Base-by-base conservation (phyloP, 2,797 vertebrate species). In the Gorsachius magnificus region DNA sequence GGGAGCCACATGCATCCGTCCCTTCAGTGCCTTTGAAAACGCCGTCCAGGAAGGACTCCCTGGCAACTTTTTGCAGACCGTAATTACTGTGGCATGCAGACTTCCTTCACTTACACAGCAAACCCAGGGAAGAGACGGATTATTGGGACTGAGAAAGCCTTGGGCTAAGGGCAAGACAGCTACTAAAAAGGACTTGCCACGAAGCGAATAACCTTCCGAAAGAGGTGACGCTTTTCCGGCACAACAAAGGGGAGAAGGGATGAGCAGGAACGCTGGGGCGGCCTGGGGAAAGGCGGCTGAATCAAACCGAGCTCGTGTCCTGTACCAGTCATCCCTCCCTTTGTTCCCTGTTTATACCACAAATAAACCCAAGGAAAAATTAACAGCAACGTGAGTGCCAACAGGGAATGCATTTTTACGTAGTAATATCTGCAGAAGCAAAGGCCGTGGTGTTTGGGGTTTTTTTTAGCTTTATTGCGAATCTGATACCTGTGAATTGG, bases 211-310 rank as follows among this genome's bases (percentile, higher is more conserved):
- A 86, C 57, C 43, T n/a, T 50, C 38, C 9, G 22, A 9, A n/a
- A 57, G 80, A 61, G 83, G 69, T 20, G 91, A 90, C 3, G 31
- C 85, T 79, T 60, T 71, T 31, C 58, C 19, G 4, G 77, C 60
- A 53, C 69, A 45, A 84, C 28, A 65, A 75, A 93, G 57, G 12
- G 29, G 24, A 54, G 50, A 64, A 35, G 71, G 48, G 48, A 10
- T 5, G 6, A 79, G 60, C 15, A 5, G 56, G 35, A 68, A n/a
- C 1, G 3, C n/a, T 5, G 38, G 41, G 60, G 50, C 6, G 4
- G 36, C 60, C 81, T 0, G 0, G 72, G 75, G 56, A 60, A 26
- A 58, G 36, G 64, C 0, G 0, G 24, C 75, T 75, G 61, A 46
- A 70, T 56, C 83, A 51, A 60, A 16, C 43, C 28, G 0, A 8